Evolutionary conservation across 23 tunicate genomes (phyloP), one percentile per base, ranked within the genome.

Genomic region (Aplidium turbinatum): DNA sequence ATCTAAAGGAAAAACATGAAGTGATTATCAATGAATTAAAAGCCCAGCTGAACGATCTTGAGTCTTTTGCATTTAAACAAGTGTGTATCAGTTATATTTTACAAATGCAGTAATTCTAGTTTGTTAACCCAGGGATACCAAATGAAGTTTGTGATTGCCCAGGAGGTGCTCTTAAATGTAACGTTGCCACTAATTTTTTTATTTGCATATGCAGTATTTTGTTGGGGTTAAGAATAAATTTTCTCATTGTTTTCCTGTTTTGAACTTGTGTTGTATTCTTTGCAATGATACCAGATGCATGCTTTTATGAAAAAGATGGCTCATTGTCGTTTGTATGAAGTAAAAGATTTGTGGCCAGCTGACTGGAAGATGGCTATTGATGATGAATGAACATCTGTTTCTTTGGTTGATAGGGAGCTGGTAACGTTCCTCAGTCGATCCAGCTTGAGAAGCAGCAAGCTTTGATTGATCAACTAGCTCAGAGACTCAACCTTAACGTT

Each of bases 401-500:
- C 5, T 5, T 46, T 24, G 4, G n/a, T 68, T 27, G 26, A 0
- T 55, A 85, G 86, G 97, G 97, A 33, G 78, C 83, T 35, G 97
- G 97, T 2, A 82, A 47, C 33, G 78, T 91, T 34, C 97, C 97
- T 6, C 97, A 91, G 36, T 84, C 97, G 0, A 50, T 84, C n/a
- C 84, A 85, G 77, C 68, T 91, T 30, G 75, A 78, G 47, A 91
- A 91, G 75, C 97, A 91, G 58, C 97, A 91, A 68, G 83, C 83
- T 25, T 39, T 91, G 32, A 33, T 91, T 5, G 84, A 84, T 21
- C 91, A 91, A 55, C 35, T 91, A 48, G 71, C 67, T 3, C 40
- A 53, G 4, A 78, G 80, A 48, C 68, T 91, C 9, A 84, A 84
- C 57, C 82, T 91, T 31, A 53, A 57, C 24, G 86, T 84, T 16